Evolutionary conservation across 1,140 invertebrate species (phyloP), one percentile per base, ranked within the genome.

Genomic region (Pseudoatta argentina): DNA sequence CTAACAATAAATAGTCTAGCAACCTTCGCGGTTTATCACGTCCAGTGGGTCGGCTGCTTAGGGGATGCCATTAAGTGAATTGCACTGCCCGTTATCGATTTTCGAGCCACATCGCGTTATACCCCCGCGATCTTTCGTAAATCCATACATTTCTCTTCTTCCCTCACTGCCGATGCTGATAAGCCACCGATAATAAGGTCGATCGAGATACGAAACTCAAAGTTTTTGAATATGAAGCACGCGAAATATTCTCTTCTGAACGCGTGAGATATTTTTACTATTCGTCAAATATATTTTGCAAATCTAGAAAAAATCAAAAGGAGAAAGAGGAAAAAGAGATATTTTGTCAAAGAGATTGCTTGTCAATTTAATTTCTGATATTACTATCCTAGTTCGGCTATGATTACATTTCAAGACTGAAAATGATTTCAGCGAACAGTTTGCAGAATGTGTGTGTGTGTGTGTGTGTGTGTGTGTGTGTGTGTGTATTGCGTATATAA

Each of bases 41-140:
- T 89, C 77, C 86, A 90, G 48, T 44, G 55, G 55, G 86, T 69
- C 14, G 44, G 75, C 83, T 88, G 87, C 78, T 91, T 90, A 88
- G 87, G 61, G 39, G 90, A 91, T 88, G 83, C 89, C 78, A 83
- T 91, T 91, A 91, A 87, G 89, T 87, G 87, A 79, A 91, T 91
- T 91, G 89, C 83, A 86, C 87, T 57, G 86, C 10, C 59, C 82
- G 39, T 30, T 91, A 91, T 91, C 89, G 89, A 91, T 91, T 90
- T 88, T 79, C 39, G 61, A 67, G 55, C 30, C 51, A 55, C 21
- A 21, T 34, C 69, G 64, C 53, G 82, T 83, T 76, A 69, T 83
- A 71, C 21, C 59, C 34, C 61, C 66, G 16, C 71, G 83, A 91
- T 90, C 88, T 85, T 83, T 88, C 69, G 83, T 61, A 72, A 83